Base-by-base conservation (phyloP, 2,113 vertebrate genomes). In the Microtus montanus region DNA sequence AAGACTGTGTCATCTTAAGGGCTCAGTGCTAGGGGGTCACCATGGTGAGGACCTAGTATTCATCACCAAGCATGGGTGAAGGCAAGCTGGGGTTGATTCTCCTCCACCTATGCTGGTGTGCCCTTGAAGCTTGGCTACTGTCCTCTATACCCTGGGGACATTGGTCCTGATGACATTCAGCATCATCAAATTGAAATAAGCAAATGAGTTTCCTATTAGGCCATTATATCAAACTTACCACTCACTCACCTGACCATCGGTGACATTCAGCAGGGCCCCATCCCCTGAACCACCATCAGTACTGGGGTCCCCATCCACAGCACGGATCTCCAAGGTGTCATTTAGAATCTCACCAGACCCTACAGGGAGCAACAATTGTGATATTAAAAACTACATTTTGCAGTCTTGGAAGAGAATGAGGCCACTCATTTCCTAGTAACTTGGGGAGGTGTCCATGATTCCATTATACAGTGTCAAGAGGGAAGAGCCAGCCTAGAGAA, bases 231-330 rank as follows among this genome's bases (percentile, higher is more conserved):
- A 52, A 49, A 71, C 71, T 52, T 30, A 38, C 74, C 79, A 89
- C 52, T 24, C 88, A 96, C 98, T 98, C 73, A 98, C 98, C 97
- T 98, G 92, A n/a, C 93, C 95, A 89, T 63, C 90, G 10, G 54
- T 96, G 90, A 11, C 49, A 75, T 3, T 92, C 66, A 94, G 54
- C 64, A 94, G 84, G 94, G 78, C 7, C 58, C 8, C 89, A 75
- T 79, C 92, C 44, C 97, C 98, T 5, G 97, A 98, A 20, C 96
- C 97, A 3, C 24, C 35, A 15, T 98, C 98, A 94, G 97, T 77
- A 75, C 75, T 3, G 3, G 91, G 61, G 63, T 95, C 92, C 4
- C 82, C 9, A 0, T 94, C 83, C 49, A 83, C 90, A 78, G 93
- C 49, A 38, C 44, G 77, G 10, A 91, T 64, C 89, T 94, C 96